Evolutionary conservation across 2,797 vertebrate species (phyloP).

Genomic region (Pogonophryne albipinna): DNA sequence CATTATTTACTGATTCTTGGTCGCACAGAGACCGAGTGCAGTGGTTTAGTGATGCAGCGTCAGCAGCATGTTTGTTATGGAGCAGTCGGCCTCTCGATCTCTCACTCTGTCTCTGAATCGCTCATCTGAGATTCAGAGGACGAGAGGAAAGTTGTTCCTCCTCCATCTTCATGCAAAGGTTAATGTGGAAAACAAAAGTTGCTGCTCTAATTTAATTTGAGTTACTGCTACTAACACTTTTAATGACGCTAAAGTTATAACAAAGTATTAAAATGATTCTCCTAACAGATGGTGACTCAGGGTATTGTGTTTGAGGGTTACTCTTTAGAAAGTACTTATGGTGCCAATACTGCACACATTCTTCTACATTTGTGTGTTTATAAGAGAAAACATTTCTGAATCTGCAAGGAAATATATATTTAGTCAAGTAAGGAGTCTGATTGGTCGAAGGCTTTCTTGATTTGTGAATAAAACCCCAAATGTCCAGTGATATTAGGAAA

Average conservation of each 20-base stretch:
- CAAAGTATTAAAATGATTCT: not conserved
- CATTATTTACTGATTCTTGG: too few relatives aligned
- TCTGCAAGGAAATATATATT: not conserved
- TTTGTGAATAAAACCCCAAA: not conserved
- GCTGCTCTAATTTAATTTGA: not conserved
- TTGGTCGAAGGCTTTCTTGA: not conserved
- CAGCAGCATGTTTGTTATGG: constrained; percentile 41
- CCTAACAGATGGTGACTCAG: constrained; percentile 45
- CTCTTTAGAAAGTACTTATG: constrained; percentile 5
- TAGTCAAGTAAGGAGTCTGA: not conserved
- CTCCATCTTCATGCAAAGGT: constrained; percentile 37
- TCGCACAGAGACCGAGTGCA: constrained; percentile 24
- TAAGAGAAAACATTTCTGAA: not conserved
- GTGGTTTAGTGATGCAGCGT: constrained; percentile 55
- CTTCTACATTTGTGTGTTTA: not conserved
- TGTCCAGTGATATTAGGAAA: not conserved
- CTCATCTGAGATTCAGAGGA: constrained; percentile 73
- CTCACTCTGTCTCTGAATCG: constrained; percentile 68
- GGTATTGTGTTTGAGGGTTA: constrained; percentile 27
- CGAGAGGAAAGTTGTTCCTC: constrained; percentile 34
- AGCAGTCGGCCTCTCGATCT: constrained; percentile 67
- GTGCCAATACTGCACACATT: not conserved
- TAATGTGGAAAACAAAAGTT: constrained; percentile 25
- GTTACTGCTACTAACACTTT: not conserved
- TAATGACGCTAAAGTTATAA: not conserved